These are phyloP conservation scores for Bombus polaris DNA, from an alignment of 1,140 invertebrate species.

Conservation along the genomic window DNA sequence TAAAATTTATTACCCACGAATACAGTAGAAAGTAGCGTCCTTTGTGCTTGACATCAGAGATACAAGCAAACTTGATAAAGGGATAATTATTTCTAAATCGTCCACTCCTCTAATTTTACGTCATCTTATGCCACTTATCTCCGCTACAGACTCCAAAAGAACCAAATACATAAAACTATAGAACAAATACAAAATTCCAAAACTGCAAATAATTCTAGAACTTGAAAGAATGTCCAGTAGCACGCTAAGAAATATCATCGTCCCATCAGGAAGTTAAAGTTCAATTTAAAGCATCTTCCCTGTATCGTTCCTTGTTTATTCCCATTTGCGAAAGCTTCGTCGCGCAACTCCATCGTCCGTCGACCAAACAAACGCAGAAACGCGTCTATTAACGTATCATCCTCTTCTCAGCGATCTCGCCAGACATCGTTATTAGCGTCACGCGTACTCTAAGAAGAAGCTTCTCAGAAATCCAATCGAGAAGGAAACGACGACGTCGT, in stretches of 20 bases:
- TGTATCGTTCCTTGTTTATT: too few relatives aligned
- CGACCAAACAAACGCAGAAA: background rate
- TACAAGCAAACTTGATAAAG: too few relatives aligned
- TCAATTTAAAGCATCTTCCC: background rate
- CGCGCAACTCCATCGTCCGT: too few relatives aligned
- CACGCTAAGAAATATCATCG: background rate
- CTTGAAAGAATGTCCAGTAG: too few relatives aligned
- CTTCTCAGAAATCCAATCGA: constrained; percentile 50
- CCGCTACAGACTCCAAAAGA: background rate
- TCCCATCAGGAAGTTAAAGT: background rate
- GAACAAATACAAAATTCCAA: background rate
- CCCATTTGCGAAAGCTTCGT: too few relatives aligned
- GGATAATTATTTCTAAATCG: too few relatives aligned
- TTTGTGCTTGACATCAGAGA: too few relatives aligned
- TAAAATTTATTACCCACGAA: too few relatives aligned
- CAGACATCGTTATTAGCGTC: constrained; percentile 39
- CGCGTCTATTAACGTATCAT: background rate
- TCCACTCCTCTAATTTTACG: too few relatives aligned
- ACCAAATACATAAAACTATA: background rate
- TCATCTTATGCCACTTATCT: too few relatives aligned
- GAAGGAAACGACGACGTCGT: constrained; percentile 39
- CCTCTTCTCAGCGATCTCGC: too few relatives aligned
- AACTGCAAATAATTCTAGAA: background rate
- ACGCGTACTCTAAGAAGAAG: constrained; percentile 10
- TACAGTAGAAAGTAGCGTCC: too few relatives aligned